These are phyloP conservation scores for Latrodectus hesperus DNA, from an alignment of 2,888 invertebrate genomes.

Conservation along the genomic window DNA sequence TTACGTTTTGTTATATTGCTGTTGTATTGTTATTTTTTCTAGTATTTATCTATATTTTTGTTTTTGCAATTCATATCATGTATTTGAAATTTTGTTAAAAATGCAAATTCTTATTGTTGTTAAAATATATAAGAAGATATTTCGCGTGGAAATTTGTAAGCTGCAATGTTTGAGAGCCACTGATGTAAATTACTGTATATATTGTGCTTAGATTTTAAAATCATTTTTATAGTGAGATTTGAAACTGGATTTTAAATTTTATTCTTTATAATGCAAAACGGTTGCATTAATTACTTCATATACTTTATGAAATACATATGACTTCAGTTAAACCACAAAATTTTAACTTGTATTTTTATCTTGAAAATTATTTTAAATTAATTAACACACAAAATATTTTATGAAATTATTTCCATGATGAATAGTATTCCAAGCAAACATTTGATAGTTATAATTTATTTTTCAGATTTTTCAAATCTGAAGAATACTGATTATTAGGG, in stretches of 20 bases:
- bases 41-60: background rate
- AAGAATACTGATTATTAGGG: too few species aligned
- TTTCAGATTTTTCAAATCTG: too few species aligned
- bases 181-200: background rate
- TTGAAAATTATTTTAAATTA: too few species aligned
- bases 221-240: slow-evolving; percentile 3
- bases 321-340: too few species aligned
- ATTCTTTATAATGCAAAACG: too few species aligned
- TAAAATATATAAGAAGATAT: background rate
- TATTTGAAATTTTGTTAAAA: background rate
- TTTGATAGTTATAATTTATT: too few species aligned
- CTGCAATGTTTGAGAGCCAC: slow-evolving; percentile 1
- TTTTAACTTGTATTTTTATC: too few species aligned
- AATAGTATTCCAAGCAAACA: too few species aligned
- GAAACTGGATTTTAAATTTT: background rate
- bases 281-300: too few species aligned
- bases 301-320: too few species aligned
- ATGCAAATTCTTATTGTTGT: background rate
- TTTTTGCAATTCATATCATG: background rate
- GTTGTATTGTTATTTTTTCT: slow-evolving; percentile 3
- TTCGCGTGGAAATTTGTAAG: background rate
- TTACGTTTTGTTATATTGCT: background rate
- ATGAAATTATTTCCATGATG: too few species aligned
- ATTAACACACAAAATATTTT: too few species aligned
- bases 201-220: background rate